Evolutionary conservation across 2,797 vertebrate species (phyloP).

Genomic region (Pogonophryne albipinna): DNA sequence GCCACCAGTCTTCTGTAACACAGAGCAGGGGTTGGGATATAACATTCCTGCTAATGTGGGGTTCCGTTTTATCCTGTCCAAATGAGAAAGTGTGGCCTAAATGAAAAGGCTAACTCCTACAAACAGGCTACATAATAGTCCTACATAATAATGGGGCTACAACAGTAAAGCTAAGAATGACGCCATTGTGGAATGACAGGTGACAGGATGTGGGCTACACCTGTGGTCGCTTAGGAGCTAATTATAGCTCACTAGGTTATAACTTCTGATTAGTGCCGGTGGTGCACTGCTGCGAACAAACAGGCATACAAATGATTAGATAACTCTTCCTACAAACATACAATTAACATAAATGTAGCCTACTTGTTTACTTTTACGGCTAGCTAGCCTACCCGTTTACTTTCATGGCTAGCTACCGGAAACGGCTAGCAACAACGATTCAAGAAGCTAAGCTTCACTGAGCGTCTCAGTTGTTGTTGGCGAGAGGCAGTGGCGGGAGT

Average conservation of each 20-base stretch:
- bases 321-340: too few species aligned
- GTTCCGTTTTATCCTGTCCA: not conserved
- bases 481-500: slow-evolving; percentile 50
- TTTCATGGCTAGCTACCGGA: not conserved
- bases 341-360: not conserved
- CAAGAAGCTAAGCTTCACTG: not conserved
- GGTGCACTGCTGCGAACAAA: too few species aligned
- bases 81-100: not conserved
- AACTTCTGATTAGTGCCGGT: too few species aligned
- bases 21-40: not conserved
- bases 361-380: not conserved
- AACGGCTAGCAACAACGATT: not conserved
- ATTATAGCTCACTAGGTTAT: not conserved
- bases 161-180: not conserved
- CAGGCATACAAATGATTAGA: too few species aligned
- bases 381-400: not conserved
- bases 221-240: slow-evolving; percentile 2
- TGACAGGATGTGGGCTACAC: not conserved
- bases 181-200: not conserved
- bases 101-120: not conserved
- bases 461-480: slow-evolving; percentile 53
- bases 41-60: not conserved
- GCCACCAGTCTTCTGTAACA: slow-evolving; percentile 18
- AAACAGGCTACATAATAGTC: not conserved
- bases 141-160: not conserved